Conservation (phyloP, 2,113 vertebrate genomes). For the Phaethon lepturus region DNA sequence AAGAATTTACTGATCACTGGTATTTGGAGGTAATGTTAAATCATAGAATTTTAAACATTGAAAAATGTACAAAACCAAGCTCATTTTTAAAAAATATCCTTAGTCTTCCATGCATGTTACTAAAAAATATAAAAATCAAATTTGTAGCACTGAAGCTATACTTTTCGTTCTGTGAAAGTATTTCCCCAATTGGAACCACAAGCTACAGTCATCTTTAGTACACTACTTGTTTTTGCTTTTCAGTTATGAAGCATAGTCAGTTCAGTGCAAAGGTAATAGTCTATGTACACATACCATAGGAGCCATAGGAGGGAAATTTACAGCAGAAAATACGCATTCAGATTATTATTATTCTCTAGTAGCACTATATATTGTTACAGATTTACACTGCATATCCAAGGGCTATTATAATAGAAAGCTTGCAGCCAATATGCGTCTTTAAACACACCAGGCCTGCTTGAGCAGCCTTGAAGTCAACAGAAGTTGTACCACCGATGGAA, state of each 20-base stretch:
- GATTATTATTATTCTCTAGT: not conserved
- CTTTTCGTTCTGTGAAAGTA: constrained; percentile 4
- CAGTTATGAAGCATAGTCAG: not conserved
- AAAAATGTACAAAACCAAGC: constrained; percentile 69
- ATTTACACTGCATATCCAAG: constrained; percentile 46
- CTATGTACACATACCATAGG: constrained; percentile 22
- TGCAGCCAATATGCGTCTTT: not conserved
- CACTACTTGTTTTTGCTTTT: not conserved
- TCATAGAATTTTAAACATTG: constrained; percentile 47
- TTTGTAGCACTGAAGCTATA: constrained; percentile 57
- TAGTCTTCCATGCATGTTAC: constrained; percentile 54
- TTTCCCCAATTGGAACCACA: not conserved
- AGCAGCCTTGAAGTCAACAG: not conserved
- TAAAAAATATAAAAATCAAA: constrained; percentile 70
- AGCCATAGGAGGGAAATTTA: constrained; percentile 14
- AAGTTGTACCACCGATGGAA: not conserved
- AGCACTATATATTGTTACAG: not conserved
- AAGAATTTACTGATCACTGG: constrained; percentile 56
- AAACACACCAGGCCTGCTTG: not conserved
- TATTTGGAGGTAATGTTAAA: constrained; percentile 67
- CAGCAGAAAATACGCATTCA: constrained; percentile 1
- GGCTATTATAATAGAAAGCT: constrained; percentile 1
- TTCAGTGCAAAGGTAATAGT: constrained; percentile 33
- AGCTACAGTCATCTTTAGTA: not conserved
- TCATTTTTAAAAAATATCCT: constrained; percentile 59